A percentile compares a stretch with the other conserved stretches of the same genome.
phyloP scores from a whole-genome alignment of 2,797 vertebrate genomes.

The Halcyon chelicuti region DNA sequence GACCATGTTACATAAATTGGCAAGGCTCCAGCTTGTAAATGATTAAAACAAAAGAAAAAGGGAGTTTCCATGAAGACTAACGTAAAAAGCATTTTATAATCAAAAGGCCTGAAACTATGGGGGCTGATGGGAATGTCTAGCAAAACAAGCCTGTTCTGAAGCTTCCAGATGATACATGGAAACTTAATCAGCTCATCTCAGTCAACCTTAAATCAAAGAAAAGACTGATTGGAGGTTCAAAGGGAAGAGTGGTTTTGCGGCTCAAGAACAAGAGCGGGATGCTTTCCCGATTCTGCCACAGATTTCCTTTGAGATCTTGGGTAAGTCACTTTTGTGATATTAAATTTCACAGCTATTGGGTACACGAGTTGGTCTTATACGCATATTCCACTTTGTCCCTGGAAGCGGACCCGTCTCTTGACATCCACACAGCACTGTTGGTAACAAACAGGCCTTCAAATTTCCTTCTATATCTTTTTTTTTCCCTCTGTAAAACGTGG shows the following conservation, averaged over 20 bases:
- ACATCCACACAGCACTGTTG: neutral
- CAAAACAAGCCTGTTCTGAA: conserved; percentile 69
- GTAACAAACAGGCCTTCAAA: neutral
- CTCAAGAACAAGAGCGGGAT: conserved; percentile 31
- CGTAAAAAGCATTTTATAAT: conserved; percentile 74
- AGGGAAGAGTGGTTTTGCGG: conserved; percentile 58
- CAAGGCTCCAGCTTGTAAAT: conserved; percentile 65
- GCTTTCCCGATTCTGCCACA: conserved; percentile 51
- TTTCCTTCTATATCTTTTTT: neutral
- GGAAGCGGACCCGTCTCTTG: neutral
- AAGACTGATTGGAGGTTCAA: conserved; percentile 66
- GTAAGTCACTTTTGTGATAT: conserved; percentile 37
- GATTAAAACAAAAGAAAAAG: conserved; percentile 74
- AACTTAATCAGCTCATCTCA: conserved; percentile 71
- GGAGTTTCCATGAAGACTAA: conserved; percentile 73
- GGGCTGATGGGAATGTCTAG: conserved; percentile 72
- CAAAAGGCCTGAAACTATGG: conserved; percentile 71
- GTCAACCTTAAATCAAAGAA: conserved; percentile 66
- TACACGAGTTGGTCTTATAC: neutral
- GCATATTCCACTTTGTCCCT: neutral
- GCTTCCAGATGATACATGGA: conserved; percentile 66
- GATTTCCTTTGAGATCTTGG: conserved; percentile 63
- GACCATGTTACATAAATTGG: conserved; percentile 73
- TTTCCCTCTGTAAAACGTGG: neutral
- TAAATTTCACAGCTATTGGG: conserved; percentile 44